Evolutionary conservation across 1,140 invertebrate species (phyloP), one percentile per base, ranked within the genome.

Genomic region (Helicoverpa zea): DNA sequence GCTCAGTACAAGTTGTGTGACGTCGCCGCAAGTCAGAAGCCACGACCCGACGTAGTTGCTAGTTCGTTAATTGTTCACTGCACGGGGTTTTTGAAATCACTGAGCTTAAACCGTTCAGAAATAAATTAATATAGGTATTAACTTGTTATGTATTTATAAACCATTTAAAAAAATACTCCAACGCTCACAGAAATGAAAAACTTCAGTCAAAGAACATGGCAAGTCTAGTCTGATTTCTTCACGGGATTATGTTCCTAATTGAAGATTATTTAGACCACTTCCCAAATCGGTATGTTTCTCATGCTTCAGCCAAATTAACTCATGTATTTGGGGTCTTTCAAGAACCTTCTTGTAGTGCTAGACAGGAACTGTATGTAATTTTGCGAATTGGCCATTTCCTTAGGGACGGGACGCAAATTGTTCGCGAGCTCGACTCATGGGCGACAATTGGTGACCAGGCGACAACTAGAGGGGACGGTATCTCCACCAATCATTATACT

Each of bases 371-470:
- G 86, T 80, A 82, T 77, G 84, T 85, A 92, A 92, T 93, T 91
- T 92, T 74, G 91, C 90, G 83, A 90, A 93, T 93, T 92, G 90
- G 83, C 85, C 70, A 87, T 88, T 87, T 93, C 92, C 92, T 91
- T 82, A 82, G 82, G 86, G 63, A n/a, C 66, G 81, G 87, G 87
- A 88, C 88, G 88, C 86, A 88, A 90, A 91, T 91, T 92, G 89
- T 81, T 89, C 83, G 82, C 85, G 51, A n/a, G 61, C 83, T 79
- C 79, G 79, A 87, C 75, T 85, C 85, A 86, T 83, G 86, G 89
- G 90, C 89, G 90, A 86, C 89, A 92, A 91, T 92, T 90, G 88
- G 79, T 70, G 80, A 84, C 81, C 61, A 81, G 83, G 84, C 80
- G 81, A 86, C 79, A 86, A 83, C 66, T 82, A 85, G 85, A 88